Percentiles rank a stretch among this genome's conserved stretches.
Conservation (phyloP, 2,888 invertebrate species). For the Xanthia togata region DNA sequence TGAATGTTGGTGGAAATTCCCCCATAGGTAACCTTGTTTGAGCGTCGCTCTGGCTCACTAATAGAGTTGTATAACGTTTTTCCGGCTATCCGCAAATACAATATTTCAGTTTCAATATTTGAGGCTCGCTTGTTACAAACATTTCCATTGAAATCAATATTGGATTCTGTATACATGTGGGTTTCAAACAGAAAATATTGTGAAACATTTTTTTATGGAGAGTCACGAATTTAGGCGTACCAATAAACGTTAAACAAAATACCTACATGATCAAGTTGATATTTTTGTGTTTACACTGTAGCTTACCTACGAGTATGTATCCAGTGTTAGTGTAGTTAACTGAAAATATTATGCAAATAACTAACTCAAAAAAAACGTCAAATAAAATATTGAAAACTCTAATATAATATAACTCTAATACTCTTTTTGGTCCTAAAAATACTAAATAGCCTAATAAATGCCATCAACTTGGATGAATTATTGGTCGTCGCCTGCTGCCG, state of each 20-base stretch:
- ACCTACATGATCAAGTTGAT: neutral
- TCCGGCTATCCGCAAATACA: neutral
- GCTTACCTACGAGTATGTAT: no score
- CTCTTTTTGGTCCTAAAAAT: no score
- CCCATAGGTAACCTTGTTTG: conserved; percentile 7
- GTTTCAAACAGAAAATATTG: conserved; percentile 2
- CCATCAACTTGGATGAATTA: no score
- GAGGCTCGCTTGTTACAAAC: conserved; percentile 12
- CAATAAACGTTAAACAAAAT: neutral
- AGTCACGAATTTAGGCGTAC: neutral
- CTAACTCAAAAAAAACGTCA: neutral
- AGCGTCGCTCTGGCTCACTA: conserved; percentile 17
- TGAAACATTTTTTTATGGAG: neutral
- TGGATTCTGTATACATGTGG: conserved; percentile 21
- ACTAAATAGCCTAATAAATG: no score
- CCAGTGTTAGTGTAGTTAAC: neutral
- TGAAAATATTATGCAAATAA: neutral
- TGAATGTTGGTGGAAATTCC: conserved; percentile 6
- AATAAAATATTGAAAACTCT: no score
- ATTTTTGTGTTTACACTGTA: neutral
- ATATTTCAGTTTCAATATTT: conserved; percentile 36
- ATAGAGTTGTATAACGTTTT: conserved; percentile 27
- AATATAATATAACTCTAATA: no score
- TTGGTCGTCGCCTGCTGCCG: no score
- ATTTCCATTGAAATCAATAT: conserved; percentile 37